Percentiles rank a stretch among this genome's conserved stretches.
phyloP scores from a whole-genome alignment of 2,797 vertebrate species.

The Ibycter americanus region DNA sequence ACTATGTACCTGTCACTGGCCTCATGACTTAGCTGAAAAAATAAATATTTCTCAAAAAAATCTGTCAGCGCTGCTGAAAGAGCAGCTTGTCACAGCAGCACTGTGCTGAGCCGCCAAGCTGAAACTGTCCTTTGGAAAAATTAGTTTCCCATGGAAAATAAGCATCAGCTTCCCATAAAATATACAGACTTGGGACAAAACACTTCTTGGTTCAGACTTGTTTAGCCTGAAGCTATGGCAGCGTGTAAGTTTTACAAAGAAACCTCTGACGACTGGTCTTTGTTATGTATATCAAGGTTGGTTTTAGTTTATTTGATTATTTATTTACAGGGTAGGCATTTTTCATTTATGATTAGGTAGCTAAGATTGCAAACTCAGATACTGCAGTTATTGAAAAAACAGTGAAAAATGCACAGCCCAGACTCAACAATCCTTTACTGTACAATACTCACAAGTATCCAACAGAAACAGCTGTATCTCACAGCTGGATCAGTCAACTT shows the following conservation, averaged over 20 bases:
- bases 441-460: not conserved
- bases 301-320: not conserved
- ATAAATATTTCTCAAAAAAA: conserved; percentile 41
- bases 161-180: conserved; percentile 50
- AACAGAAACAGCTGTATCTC: not conserved
- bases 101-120: not conserved
- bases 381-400: not conserved
- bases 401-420: not conserved
- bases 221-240: conserved; percentile 59
- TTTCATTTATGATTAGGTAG: not conserved
- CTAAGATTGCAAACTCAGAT: not conserved
- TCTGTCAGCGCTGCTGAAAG: not conserved
- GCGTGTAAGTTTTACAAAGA: not conserved
- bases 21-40: conserved; percentile 50
- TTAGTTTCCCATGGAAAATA: conserved; percentile 59
- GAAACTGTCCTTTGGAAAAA: conserved; percentile 53
- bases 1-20: not conserved
- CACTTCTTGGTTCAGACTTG: conserved; percentile 43
- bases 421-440: not conserved
- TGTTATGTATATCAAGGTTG: not conserved
- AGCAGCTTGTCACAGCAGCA: conserved; percentile 41
- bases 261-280: not conserved
- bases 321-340: not conserved
- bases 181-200: conserved; percentile 48
- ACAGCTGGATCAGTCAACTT: not conserved